Base-by-base conservation (phyloP, 2,888 invertebrate genomes). In the Drosophila anomalipes region DNA sequence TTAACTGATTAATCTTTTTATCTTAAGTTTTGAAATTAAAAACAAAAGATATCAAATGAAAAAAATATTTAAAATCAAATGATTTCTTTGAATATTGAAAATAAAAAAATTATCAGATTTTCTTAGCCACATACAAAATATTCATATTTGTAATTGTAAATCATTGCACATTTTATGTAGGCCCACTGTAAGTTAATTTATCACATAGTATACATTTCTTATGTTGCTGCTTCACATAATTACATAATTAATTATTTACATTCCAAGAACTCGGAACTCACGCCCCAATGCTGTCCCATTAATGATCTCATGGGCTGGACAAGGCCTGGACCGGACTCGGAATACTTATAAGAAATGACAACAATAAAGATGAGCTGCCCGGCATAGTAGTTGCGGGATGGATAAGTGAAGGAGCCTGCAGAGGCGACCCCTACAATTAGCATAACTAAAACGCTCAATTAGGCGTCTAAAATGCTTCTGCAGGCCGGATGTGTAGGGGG, bases 371-470 rank as follows among this genome's bases (percentile, higher is more conserved):
- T 76, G 76, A 80, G 81, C 53, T 62, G 37, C 28, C 32, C 35
- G 28, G 30, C 39, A 30, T 33, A 26, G 58, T 52, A 22, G 35
- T 22, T 39, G 14, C 22, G 2, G 19, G 19, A 0, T 28, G 28
- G n/a, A 56, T 56, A 28, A 28, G 41, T 41, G 30, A 22, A 16
- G 41, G 30, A 35, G 30, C 7, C 14, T 33, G 41, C 35, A 30
- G 19, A 16, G 44, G 53, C 47, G 44, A 33, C 52, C 52, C 69
- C 70, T 69, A 77, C 89, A 89, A 90, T 88, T 88, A 90, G 90
- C 88, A 90, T 88, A 88, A 83, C 90, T 88, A 88, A 88, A 86
- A 88, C 77, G 86, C 83, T 85, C 90, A 90, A 88, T 88, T 88
- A 90, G 79, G 75, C 75, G 78, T 79, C 76, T 63, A 75, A 87